A percentile compares a stretch with the other conserved stretches of the same genome.
These are phyloP conservation scores for Thysanoteuthis rhombus DNA, from an alignment of 2,888 invertebrate genomes.

Conservation along the genomic window DNA sequence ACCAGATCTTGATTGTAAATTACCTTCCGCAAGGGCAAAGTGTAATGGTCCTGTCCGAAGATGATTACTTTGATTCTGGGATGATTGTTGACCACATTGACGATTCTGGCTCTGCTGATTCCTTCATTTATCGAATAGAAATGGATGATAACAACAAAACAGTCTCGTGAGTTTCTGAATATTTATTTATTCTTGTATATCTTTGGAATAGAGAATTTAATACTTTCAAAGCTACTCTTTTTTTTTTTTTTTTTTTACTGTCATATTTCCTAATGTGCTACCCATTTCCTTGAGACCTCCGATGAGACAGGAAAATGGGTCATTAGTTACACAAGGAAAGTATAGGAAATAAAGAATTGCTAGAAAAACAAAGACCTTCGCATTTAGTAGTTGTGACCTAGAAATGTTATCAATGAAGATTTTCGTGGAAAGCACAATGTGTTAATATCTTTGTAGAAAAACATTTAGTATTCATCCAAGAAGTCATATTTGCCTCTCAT, in stretches of 20 bases:
- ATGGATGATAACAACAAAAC: slow-evolving; percentile 49
- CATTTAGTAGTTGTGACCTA: too few relatives aligned
- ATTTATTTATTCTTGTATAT: neutral
- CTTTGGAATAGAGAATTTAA: neutral
- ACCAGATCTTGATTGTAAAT: slow-evolving; percentile 50
- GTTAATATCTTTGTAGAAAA: too few relatives aligned
- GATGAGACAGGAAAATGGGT: too few relatives aligned
- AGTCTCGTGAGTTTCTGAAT: slow-evolving; percentile 43
- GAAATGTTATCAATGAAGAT: too few relatives aligned
- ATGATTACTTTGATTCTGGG: slow-evolving; percentile 53
- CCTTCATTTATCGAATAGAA: slow-evolving; percentile 48
- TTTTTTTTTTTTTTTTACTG: slow-evolving; percentile 38
- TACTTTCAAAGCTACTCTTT: too few relatives aligned
- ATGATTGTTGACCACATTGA: slow-evolving; percentile 45
- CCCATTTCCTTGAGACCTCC: too few relatives aligned
- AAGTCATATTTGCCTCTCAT: too few relatives aligned
- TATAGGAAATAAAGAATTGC: too few relatives aligned
- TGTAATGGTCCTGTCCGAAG: slow-evolving; percentile 52
- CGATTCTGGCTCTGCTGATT: slow-evolving; percentile 17
- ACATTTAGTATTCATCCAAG: too few relatives aligned
- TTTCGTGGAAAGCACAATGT: too few relatives aligned
- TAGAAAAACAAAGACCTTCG: too few relatives aligned
- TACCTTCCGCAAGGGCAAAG: slow-evolving; percentile 55
- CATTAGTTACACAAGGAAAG: too few relatives aligned
- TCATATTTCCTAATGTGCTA: slow-evolving; percentile 34